Conservation (phyloP, 2,113 vertebrate species). For the Chrysemys picta region DNA sequence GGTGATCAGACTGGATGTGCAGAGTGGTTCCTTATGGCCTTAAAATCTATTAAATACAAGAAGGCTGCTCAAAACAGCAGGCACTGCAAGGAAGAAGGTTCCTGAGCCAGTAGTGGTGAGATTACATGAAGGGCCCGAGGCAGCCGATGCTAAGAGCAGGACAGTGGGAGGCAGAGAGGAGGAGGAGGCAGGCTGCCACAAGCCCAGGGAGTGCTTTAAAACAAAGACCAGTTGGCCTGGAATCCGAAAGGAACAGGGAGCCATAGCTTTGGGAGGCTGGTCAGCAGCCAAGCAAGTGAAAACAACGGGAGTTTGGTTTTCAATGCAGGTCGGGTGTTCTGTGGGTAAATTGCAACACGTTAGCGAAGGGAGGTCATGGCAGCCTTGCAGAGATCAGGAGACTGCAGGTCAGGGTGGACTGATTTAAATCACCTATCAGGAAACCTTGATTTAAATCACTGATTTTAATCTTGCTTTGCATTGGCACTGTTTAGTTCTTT, state of each 20-base stretch:
- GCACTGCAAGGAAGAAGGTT: too few relatives aligned
- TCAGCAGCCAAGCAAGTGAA: neutral
- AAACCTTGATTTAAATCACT: neutral
- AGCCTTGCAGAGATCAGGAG: neutral
- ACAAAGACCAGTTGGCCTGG: too few relatives aligned
- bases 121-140: neutral
- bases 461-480: neutral
- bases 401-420: neutral
- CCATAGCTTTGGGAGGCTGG: neutral
- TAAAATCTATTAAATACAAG: neutral
- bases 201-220: too few relatives aligned
- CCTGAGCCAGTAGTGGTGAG: neutral
- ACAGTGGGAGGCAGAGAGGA: neutral
- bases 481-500: neutral
- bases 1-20: neutral
- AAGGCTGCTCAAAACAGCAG: neutral
- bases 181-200: neutral
- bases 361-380: neutral
- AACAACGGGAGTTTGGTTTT: neutral
- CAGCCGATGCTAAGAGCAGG: neutral
- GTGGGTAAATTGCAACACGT: neutral
- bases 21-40: neutral
- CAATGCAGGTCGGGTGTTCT: neutral
- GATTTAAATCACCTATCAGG: neutral
- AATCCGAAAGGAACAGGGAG: neutral